Percentiles rank a stretch among this genome's conserved stretches.
phyloP scores from a whole-genome alignment of 1,140 invertebrate genomes.

The Drosophila prosaltans region DNA sequence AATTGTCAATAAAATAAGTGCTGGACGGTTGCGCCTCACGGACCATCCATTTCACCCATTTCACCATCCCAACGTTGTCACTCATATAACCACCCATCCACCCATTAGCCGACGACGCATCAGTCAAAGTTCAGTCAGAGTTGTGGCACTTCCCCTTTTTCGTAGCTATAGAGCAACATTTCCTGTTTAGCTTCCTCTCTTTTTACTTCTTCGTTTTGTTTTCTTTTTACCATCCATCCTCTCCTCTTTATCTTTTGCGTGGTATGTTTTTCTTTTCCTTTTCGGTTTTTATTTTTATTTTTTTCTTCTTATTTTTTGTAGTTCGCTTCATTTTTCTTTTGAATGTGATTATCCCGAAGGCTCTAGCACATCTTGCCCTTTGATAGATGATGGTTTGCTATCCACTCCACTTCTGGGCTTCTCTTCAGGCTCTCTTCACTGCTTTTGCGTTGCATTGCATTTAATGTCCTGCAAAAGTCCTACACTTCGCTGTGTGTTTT shows the following conservation, averaged over 20 bases:
- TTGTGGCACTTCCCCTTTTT: conserved; percentile 28
- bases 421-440: neutral
- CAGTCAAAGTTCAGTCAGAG: conserved; percentile 57
- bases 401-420: conserved; percentile 7
- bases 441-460: conserved; percentile 70
- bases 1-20: conserved; percentile 80
- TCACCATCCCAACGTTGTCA: conserved; percentile 18
- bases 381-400: conserved; percentile 65
- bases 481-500: conserved; percentile 69
- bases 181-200: conserved; percentile 58
- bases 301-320: conserved; percentile 51
- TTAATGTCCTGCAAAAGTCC: conserved; percentile 67
- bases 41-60: too few relatives aligned
- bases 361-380: conserved; percentile 71
- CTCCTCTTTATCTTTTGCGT: conserved; percentile 38
- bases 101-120: conserved; percentile 17
- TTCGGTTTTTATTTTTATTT: conserved; percentile 37
- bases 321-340: conserved; percentile 78
- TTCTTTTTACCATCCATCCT: neutral
- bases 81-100: conserved; percentile 24
- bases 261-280: conserved; percentile 30
- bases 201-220: conserved; percentile 1
- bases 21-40: conserved; percentile 27
- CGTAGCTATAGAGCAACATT: conserved; percentile 70
- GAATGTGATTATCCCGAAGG: conserved; percentile 78